These are phyloP conservation scores for Porites divaricata DNA, from an alignment of 92 coral and sea anemone genomes.

Conservation along the genomic window DNA sequence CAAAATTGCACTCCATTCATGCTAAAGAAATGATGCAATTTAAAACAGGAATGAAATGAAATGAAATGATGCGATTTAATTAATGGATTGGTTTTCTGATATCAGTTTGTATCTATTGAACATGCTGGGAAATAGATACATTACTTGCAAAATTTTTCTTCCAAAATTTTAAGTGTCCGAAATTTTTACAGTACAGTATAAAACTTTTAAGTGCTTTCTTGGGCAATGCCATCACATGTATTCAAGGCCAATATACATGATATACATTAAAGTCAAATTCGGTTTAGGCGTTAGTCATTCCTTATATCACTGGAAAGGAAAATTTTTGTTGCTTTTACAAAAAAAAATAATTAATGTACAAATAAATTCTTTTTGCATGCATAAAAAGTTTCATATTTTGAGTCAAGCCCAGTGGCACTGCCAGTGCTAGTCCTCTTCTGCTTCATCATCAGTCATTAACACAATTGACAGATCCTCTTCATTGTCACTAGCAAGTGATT, in stretches of 20 bases:
- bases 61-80: too few relatives aligned
- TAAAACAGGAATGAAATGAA: too few relatives aligned
- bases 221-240: conserved; percentile 11
- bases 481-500: conserved; percentile 35
- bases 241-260: conserved; percentile 36
- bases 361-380: neutral
- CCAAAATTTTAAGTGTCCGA: too few relatives aligned
- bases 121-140: too few relatives aligned
- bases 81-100: too few relatives aligned
- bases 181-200: conserved; percentile 8
- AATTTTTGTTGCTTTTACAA: conserved; percentile 25
- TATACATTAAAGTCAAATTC: conserved; percentile 11
- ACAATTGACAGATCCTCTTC: conserved; percentile 6
- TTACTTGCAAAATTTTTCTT: too few relatives aligned
- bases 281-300: conserved; percentile 15
- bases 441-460: too few relatives aligned
- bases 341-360: neutral
- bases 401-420: conserved; percentile 31
- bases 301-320: conserved; percentile 1
- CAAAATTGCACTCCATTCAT: too few relatives aligned
- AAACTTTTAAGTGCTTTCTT: neutral
- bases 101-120: too few relatives aligned
- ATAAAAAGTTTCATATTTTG: neutral
- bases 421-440: neutral
- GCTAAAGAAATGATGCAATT: too few relatives aligned